Evolutionary conservation across 2,113 vertebrate species (phyloP).

Genomic region (Myrmecobius fasciatus): DNA sequence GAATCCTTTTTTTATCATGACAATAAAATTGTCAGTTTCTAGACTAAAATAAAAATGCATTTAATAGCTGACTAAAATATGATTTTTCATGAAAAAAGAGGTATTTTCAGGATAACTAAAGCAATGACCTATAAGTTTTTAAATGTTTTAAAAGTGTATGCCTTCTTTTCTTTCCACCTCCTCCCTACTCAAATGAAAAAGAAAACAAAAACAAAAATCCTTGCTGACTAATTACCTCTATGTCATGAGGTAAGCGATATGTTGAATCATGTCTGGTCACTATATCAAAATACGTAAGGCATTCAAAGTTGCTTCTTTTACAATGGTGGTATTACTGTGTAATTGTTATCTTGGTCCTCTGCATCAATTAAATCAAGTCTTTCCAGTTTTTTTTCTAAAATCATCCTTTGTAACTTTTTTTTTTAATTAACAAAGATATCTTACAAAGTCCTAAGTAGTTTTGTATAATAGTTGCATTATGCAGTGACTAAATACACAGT

Average conservation of each 20-base stretch:
- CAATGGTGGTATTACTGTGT: neutral
- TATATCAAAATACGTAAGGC: no score
- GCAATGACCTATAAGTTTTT: neutral
- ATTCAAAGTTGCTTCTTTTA: neutral
- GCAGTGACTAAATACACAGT: no score
- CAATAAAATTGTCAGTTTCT: neutral
- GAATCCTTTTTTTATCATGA: neutral
- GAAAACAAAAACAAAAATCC: neutral
- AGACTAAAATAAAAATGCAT: neutral
- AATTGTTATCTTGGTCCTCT: neutral
- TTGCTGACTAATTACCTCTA: neutral
- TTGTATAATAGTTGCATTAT: neutral
- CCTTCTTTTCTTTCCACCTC: neutral
- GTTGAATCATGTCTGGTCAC: neutral
- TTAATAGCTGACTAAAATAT: neutral
- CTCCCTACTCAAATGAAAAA: neutral
- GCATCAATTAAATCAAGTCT: neutral
- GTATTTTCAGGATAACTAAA: neutral
- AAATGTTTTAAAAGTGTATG: neutral
- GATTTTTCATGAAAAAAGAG: slow-evolving; percentile 14
- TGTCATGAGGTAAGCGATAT: neutral
- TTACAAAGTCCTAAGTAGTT: neutral
- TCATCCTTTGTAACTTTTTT: neutral
- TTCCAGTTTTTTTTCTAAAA: neutral
- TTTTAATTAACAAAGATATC: neutral